Conservation (phyloP, 2,888 invertebrate species). For the Minunthozetes semirufus region DNA sequence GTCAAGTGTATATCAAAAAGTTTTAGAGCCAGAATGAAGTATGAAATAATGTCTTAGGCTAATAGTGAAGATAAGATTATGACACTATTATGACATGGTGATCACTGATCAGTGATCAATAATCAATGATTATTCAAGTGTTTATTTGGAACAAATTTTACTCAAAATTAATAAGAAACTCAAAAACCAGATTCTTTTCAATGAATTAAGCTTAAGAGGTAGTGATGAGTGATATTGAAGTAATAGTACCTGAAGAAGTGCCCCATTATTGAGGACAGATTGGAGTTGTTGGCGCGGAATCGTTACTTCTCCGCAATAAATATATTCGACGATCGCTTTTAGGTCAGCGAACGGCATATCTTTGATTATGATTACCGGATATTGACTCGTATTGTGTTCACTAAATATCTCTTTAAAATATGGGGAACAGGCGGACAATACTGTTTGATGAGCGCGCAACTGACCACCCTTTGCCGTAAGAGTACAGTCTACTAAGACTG, state of each 20-base stretch:
- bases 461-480: constrained; percentile 27
- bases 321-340: constrained; percentile 32
- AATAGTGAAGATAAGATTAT: too few species aligned
- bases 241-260: not conserved
- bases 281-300: constrained; percentile 27
- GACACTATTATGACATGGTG: too few species aligned
- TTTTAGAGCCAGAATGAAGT: too few species aligned
- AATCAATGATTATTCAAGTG: too few species aligned
- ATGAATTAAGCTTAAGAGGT: too few species aligned
- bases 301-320: constrained; percentile 34
- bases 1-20: too few species aligned
- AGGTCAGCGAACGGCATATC: constrained; percentile 34
- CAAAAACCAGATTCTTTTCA: too few species aligned
- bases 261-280: not conserved
- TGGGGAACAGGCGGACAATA: constrained; percentile 30
- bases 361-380: constrained; percentile 35
- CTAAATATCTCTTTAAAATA: constrained; percentile 32
- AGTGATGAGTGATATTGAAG: too few species aligned
- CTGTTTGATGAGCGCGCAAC: constrained; percentile 29
- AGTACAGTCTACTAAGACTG: constrained; percentile 30
- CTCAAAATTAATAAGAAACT: too few species aligned
- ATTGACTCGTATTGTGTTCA: not conserved
- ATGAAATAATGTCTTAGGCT: too few species aligned
- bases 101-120: too few species aligned
- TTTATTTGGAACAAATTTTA: too few species aligned